A percentile compares a stretch with the other conserved stretches of the same genome.
Conservation (phyloP, 2,888 invertebrate genomes). For the Brachypalpus laphriformis region DNA sequence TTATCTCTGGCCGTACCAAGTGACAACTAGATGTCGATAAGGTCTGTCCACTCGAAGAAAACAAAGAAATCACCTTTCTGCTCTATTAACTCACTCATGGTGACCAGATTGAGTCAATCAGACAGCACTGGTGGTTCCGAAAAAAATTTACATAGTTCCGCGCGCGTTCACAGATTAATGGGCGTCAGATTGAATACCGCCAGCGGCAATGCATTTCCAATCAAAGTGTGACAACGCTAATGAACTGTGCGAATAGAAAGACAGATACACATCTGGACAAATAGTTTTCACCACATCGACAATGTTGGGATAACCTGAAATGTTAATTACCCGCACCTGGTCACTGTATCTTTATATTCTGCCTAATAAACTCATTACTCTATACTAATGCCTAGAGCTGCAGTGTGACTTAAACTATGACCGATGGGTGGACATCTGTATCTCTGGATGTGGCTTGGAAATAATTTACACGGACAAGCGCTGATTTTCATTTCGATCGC, state of each 20-base stretch:
- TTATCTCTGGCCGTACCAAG: neutral
- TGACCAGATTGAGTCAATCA: neutral
- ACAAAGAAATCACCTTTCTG: conserved; percentile 29
- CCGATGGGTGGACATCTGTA: conserved; percentile 44
- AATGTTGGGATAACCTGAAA: conserved; percentile 32
- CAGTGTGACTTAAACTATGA: conserved; percentile 9
- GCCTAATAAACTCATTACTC: conserved; percentile 17
- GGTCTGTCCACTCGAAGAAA: neutral
- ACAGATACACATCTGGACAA: conserved; percentile 30
- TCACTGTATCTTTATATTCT: neutral
- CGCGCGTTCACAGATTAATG: neutral
- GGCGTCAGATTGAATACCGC: neutral
- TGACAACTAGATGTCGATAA: conserved; percentile 14
- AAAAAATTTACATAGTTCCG: neutral
- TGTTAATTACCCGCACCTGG: conserved; percentile 61
- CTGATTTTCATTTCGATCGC: neutral
- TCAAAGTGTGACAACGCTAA: neutral
- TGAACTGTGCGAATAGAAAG: neutral
- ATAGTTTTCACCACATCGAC: neutral
- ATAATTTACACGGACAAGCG: neutral
- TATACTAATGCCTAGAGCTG: conserved; percentile 34
- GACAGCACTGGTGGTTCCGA: neutral
- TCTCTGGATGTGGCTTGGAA: neutral
- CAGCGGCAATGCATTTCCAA: neutral
- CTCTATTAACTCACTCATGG: conserved; percentile 30